Base-by-base conservation (phyloP, 2,113 vertebrate species). In the Isurus oxyrinchus region DNA sequence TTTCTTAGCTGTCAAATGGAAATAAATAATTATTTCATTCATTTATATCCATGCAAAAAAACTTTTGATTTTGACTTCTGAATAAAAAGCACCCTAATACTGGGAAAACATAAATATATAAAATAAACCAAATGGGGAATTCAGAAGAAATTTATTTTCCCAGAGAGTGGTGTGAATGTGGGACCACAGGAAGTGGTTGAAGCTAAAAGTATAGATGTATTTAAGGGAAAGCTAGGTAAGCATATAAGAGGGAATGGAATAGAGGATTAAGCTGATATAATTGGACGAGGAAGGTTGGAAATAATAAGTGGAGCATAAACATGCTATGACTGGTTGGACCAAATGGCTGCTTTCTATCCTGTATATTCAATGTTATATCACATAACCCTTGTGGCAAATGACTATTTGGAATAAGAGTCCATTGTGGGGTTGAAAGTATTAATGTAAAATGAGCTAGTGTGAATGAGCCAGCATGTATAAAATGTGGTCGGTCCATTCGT, bases 1-100 rank as follows among this genome's bases (percentile, higher is more conserved):
- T 98, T 99, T 99, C 98, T 99, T 99, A 96, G 98, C 99, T 99
- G 97, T 96, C 44, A 96, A 87, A 14, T 5, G 5, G 19, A 31
- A 76, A 79, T 49, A 63, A 31, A 87, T 57, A 49, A 44, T 6
- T 8, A 59, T n/a, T 66, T 61, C 11, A 61, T 63, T 31, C 16
- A 53, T 84, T 44, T 55, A 49, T 5, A n/a, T 23, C 14, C 27
- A n/a, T 53, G 25, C 57, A 96, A 90, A 49, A n/a, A 79, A 44
- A 87, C 40, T n/a, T 61, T 35, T 86, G 69, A 27, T 57, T 81
- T 57, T 19, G 55, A 91, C 10, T 91, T 59, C 27, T 1, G 2
- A 31, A 23, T 53, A 95, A 53, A 53, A 63, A n/a, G 11, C 5
- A 93, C 40, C 1, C 6, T 6, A 90, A 91, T 11, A 21, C 16